These are phyloP conservation scores for Thamnophis sirtalis DNA, from an alignment of 2,113 vertebrate species.

Conservation along the genomic window DNA sequence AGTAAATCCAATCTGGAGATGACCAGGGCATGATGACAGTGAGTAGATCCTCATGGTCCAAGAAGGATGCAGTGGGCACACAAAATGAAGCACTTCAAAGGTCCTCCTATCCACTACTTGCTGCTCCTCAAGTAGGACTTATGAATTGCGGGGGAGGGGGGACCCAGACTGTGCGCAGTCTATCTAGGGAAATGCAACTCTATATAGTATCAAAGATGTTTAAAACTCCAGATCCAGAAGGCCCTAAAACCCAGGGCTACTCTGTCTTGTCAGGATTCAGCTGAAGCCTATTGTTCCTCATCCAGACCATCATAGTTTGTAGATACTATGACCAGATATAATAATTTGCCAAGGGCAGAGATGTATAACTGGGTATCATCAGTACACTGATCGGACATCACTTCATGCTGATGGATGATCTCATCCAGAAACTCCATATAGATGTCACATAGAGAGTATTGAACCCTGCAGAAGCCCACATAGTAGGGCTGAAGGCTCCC, in stretches of 20 bases:
- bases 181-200: not conserved
- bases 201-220: not conserved
- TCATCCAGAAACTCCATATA: not conserved
- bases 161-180: not conserved
- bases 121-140: not conserved
- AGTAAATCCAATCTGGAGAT: not conserved
- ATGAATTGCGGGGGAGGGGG: not conserved
- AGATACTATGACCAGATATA: not conserved
- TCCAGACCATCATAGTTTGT: not conserved
- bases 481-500: not conserved
- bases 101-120: not conserved
- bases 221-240: not conserved
- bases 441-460: not conserved
- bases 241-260: not conserved
- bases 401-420: not conserved
- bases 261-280: not conserved
- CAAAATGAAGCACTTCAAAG: not conserved
- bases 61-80: not conserved
- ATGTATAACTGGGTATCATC: not conserved
- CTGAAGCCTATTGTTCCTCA: not conserved
- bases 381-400: not conserved
- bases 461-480: not conserved
- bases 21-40: not conserved
- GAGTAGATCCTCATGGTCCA: not conserved
- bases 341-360: not conserved